Evolutionary conservation across 1,140 invertebrate species (phyloP).

Genomic region (Penaeus vannamei): DNA sequence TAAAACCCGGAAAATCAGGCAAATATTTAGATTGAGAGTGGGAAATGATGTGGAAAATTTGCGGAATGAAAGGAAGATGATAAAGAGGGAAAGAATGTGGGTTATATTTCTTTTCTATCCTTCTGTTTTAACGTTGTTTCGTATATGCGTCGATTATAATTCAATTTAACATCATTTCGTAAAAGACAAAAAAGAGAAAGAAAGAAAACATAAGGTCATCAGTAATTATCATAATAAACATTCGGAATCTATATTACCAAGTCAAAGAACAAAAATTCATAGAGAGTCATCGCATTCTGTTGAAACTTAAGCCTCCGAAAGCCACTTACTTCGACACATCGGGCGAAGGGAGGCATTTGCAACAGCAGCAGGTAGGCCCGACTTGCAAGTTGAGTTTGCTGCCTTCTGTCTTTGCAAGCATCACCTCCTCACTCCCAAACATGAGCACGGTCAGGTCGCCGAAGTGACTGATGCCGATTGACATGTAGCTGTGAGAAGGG

Average conservation of each 20-base stretch:
- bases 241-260: not conserved
- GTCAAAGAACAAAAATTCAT: not conserved
- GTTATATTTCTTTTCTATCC: not conserved
- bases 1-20: too few relatives aligned
- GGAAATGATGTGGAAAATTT: too few relatives aligned
- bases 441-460: conserved; percentile 59
- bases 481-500: conserved; percentile 51
- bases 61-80: not conserved
- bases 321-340: conserved; percentile 35
- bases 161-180: too few relatives aligned
- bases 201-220: too few relatives aligned
- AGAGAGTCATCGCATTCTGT: too few relatives aligned
- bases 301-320: not conserved
- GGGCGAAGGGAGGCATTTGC: conserved; percentile 45
- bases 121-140: not conserved
- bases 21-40: too few relatives aligned
- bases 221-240: too few relatives aligned
- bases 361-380: conserved; percentile 57
- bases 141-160: too few relatives aligned
- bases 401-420: conserved; percentile 16
- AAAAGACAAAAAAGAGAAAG: too few relatives aligned
- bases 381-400: conserved; percentile 41
- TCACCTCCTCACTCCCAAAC: conserved; percentile 54
- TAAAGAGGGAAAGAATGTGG: not conserved
- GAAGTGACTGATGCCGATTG: conserved; percentile 61